A percentile compares a stretch with the other conserved stretches of the same genome.
phyloP scores from a whole-genome alignment of 2,113 vertebrate species.

The Nicator chloris region DNA sequence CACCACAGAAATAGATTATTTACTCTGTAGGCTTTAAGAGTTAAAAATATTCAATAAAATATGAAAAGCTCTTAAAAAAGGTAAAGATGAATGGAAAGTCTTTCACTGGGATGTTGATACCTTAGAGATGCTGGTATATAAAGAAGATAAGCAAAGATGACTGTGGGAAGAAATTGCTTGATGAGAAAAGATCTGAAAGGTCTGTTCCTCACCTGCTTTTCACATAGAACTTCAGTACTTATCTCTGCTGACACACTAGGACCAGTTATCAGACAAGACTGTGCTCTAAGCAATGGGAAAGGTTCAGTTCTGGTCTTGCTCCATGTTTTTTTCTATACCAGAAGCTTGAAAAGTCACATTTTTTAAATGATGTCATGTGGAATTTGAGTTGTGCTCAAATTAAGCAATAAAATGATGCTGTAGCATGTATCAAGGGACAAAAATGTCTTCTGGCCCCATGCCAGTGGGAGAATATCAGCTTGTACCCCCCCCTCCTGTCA shows the following conservation, averaged over 20 bases:
- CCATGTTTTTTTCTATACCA: background rate
- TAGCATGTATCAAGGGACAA: background rate
- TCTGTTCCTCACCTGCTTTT: background rate
- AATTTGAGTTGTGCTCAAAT: background rate
- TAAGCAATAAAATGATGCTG: background rate
- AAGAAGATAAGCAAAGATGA: background rate
- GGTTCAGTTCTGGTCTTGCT: background rate
- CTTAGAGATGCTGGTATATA: background rate
- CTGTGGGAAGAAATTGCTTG: background rate
- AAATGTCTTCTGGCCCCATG: background rate
- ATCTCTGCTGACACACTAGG: background rate
- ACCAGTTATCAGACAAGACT: background rate
- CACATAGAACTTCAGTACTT: background rate
- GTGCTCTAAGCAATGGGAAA: background rate
- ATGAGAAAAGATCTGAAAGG: background rate
- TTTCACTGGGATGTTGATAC: background rate
- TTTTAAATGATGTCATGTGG: background rate
- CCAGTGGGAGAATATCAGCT: background rate
- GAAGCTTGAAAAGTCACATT: background rate
- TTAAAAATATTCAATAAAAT: background rate
- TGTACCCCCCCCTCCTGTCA: background rate
- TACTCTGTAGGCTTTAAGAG: background rate
- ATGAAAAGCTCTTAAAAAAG: background rate
- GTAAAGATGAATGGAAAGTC: background rate
- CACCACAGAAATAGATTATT: background rate